A percentile compares a stretch with the other conserved stretches of the same genome.
These are phyloP conservation scores for Pangasianodon hypophthalmus DNA, from an alignment of 2,113 vertebrate species.

Conservation along the genomic window DNA sequence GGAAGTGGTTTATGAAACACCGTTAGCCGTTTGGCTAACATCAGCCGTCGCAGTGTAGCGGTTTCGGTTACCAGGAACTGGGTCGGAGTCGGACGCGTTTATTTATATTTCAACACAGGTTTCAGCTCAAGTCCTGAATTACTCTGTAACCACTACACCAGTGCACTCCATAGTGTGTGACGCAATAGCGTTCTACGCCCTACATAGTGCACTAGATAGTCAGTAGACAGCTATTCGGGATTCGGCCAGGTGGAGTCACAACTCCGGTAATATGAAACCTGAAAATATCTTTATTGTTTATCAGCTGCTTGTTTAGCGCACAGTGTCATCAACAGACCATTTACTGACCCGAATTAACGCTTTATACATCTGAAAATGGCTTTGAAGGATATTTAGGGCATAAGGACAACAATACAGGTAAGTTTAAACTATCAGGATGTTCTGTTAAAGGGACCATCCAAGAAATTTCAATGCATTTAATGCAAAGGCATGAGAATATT, in stretches of 20 bases:
- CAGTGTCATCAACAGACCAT: not conserved
- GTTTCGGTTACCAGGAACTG: conserved; percentile 76
- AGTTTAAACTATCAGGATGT: not conserved
- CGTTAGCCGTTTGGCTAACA: not conserved
- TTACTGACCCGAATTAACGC: not conserved
- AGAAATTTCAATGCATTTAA: not conserved
- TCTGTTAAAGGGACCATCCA: not conserved
- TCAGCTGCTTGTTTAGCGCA: not conserved
- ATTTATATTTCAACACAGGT: conserved; percentile 78
- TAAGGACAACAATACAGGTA: not conserved
- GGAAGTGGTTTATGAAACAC: not conserved
- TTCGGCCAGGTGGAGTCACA: not conserved
- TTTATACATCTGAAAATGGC: not conserved
- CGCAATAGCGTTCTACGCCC: not conserved
- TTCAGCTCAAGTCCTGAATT: conserved; percentile 42
- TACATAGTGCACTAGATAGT: not conserved
- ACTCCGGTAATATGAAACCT: conserved; percentile 41
- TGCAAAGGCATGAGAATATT: not conserved
- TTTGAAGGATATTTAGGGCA: not conserved
- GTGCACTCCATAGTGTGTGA: not conserved
- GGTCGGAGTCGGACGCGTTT: conserved; percentile 62
- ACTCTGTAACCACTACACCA: not conserved
- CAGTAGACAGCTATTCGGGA: not conserved
- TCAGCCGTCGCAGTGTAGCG: conserved; percentile 63
- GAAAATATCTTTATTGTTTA: conserved; percentile 18